phyloP scores from a whole-genome alignment of 2,888 invertebrate genomes.

The Ichneumon xanthorius region DNA sequence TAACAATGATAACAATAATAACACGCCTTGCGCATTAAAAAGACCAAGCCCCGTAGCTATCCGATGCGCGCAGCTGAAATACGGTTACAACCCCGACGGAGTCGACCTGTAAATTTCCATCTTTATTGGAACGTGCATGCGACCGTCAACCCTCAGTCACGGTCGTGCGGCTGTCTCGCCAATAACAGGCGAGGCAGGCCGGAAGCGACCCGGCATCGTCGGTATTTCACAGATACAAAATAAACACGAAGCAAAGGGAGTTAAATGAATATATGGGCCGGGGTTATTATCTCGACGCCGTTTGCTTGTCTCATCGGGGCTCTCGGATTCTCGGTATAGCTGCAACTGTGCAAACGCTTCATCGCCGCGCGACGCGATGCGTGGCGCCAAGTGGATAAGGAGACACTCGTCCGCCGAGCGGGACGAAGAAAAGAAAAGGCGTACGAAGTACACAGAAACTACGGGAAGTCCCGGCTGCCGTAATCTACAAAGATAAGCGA shows the following conservation, averaged over 20 bases:
- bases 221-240: conserved; percentile 12
- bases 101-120: conserved; percentile 21
- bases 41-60: not conserved
- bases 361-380: not conserved
- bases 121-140: conserved; percentile 24
- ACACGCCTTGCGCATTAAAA: not conserved
- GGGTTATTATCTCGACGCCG: conserved; percentile 1
- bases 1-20: conserved; percentile 13
- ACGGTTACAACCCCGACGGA: conserved; percentile 4
- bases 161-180: not conserved
- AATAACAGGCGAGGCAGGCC: conserved; percentile 3
- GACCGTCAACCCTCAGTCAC: conserved; percentile 4
- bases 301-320: not conserved
- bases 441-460: conserved; percentile 13
- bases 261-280: conserved; percentile 15
- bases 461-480: conserved; percentile 37
- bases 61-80: conserved; percentile 7
- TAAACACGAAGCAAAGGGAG: conserved; percentile 12
- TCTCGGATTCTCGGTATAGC: not conserved
- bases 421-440: conserved; percentile 7
- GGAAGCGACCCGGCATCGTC: not conserved
- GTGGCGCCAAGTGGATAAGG: not conserved
- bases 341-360: conserved; percentile 1
- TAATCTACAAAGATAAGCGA: conserved; percentile 57
- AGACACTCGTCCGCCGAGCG: not conserved